These are phyloP conservation scores for Pangasius larnaudii DNA, from an alignment of 2,797 vertebrate genomes.

Conservation along the genomic window DNA sequence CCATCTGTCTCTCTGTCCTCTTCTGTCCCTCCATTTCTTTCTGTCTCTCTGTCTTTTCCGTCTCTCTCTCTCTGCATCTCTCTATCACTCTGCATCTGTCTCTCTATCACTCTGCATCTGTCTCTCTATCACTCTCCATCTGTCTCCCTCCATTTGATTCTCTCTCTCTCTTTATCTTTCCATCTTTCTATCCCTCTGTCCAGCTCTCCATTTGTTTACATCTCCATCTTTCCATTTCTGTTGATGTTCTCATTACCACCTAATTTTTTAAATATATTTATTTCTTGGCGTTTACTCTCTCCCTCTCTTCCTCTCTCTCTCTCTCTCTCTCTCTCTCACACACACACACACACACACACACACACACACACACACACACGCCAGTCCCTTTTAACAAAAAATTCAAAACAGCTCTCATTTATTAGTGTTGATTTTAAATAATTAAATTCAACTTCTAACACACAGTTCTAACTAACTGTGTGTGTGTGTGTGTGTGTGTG, in stretches of 20 bases:
- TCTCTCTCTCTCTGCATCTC: background rate
- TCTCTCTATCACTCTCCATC: background rate
- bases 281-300: background rate
- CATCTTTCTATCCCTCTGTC: background rate
- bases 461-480: background rate
- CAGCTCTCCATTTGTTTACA: background rate
- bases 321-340: background rate
- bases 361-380: background rate
- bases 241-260: background rate
- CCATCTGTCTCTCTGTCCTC: background rate
- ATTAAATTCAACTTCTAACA: slow-evolving; percentile 7
- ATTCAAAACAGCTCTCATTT: background rate
- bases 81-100: background rate
- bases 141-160: background rate
- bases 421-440: background rate
- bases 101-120: background rate
- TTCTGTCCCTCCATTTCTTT: background rate
- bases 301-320: background rate
- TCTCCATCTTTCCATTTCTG: background rate
- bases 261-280: background rate
- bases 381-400: background rate
- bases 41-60: background rate
- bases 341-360: background rate
- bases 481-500: background rate
- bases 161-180: background rate